phyloP scores from a whole-genome alignment of 1,140 invertebrate species.

The Drosophila insularis region DNA sequence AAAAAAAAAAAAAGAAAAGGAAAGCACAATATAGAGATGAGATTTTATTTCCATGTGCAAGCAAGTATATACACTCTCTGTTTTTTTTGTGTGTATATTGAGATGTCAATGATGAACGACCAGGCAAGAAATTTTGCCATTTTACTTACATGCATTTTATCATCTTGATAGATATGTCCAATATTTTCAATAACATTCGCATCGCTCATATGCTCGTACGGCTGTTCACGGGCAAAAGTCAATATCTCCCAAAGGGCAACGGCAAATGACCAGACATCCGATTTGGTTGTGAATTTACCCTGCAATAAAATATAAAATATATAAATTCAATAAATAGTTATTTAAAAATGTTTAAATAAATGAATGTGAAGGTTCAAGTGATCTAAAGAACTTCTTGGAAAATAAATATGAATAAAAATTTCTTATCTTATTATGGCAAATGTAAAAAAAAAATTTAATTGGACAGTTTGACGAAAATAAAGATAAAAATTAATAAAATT shows the following conservation, averaged over 20 bases:
- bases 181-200: conserved; percentile 91
- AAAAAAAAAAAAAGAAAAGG: conserved; percentile 18
- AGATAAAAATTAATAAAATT: too few relatives aligned
- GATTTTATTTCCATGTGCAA: not conserved
- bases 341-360: too few relatives aligned
- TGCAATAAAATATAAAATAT: too few relatives aligned
- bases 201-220: conserved; percentile 90
- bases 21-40: not conserved
- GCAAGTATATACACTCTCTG: too few relatives aligned
- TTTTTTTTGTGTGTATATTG: not conserved
- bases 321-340: too few relatives aligned
- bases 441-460: too few relatives aligned
- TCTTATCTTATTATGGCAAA: too few relatives aligned
- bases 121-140: not conserved
- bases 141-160: conserved; percentile 82
- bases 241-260: conserved; percentile 95
- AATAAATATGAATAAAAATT: too few relatives aligned
- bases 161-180: conserved; percentile 87
- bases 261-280: conserved; percentile 95
- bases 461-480: too few relatives aligned
- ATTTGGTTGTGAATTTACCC: conserved; percentile 93
- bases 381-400: too few relatives aligned
- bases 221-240: conserved; percentile 91
- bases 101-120: conserved; percentile 7
- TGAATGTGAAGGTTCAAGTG: too few relatives aligned